Evolutionary conservation across 2,113 vertebrate species (phyloP).

Genomic region (Halichoerus grypus): DNA sequence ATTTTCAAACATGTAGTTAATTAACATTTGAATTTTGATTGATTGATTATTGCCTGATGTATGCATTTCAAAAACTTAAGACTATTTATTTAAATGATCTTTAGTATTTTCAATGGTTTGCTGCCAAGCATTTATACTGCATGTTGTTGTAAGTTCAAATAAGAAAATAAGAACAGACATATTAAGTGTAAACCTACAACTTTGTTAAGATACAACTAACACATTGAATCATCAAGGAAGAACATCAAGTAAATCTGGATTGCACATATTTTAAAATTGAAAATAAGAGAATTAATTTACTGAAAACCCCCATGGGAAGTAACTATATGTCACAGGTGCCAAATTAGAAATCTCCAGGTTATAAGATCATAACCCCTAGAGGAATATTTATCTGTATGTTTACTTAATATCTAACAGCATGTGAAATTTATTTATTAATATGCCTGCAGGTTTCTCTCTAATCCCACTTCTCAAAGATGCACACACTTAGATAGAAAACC

Average conservation of each 20-base stretch:
- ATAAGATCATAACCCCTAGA: constrained; percentile 87
- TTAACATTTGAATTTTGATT: constrained; percentile 48
- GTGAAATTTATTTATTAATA: constrained; percentile 93
- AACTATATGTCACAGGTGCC: constrained; percentile 87
- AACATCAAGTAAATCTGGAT: constrained; percentile 23
- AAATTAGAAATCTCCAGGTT: constrained; percentile 90
- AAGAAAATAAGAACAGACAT: not conserved
- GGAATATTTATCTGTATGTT: constrained; percentile 90
- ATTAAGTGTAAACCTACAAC: not conserved
- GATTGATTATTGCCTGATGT: not conserved
- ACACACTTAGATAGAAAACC: constrained; percentile 84
- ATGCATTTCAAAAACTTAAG: not conserved
- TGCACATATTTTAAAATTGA: constrained; percentile 75
- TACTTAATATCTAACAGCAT: constrained; percentile 92
- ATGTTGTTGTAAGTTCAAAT: constrained; percentile 17
- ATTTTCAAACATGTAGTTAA: constrained; percentile 8
- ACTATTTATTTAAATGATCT: not conserved
- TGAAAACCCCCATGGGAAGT: constrained; percentile 76
- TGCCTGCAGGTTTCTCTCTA: constrained; percentile 90
- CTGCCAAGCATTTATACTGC: not conserved
- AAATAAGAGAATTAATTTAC: constrained; percentile 85
- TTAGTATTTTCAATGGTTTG: not conserved
- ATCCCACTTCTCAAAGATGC: constrained; percentile 89
- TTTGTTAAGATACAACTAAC: constrained; percentile 20
- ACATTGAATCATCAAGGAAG: constrained; percentile 36